Evolutionary conservation across 1,140 invertebrate species (phyloP), one percentile per base, ranked within the genome.

Genomic region (Myzus persicae): DNA sequence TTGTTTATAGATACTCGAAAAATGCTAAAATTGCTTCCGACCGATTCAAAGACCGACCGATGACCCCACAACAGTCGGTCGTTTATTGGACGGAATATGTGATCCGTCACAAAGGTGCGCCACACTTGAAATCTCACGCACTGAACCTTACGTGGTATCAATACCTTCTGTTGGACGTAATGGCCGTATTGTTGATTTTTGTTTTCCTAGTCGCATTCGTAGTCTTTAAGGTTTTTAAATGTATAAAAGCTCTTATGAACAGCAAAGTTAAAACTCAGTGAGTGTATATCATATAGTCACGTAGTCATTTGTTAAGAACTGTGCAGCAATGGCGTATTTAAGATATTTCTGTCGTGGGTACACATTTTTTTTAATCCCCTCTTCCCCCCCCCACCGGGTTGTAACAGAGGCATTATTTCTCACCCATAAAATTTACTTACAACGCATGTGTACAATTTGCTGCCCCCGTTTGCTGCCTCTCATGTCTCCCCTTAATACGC

Each of bases 1-100:
- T 59, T 22, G 0, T 24, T 59, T 26, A 26, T 42, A 94, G 94
- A 22, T 94, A 94, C 84, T 51, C 31, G 51, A 85, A 94, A 84
- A 93, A 92, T 81, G 94, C 94, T 1, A 90, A 87, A 38, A 82
- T 84, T 22, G n/a, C 93, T 59, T 93, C 94, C 0, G 82, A 87
- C 59, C 31, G 67, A 44, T 94, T 94, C 91, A 94, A 91, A 42
- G 94, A 94, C 95, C 96, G 0, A 94, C 96, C 94, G 94, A 95
- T 9, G 95, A 96, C 54, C 0, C 93, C 42, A 18, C 48, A 90
- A 82, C 95, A 96, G 24, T 95, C 95, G 38, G 96, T 96, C 6
- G 94, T 96, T 59, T 97, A 95, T 94, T 97, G 96, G 96, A 96
- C 96, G 9, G 96, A 97, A 94, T 96, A 96, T 93, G 96, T 96